These are phyloP conservation scores for Tiliqua scincoides DNA, from an alignment of 2,113 vertebrate species.

Conservation along the genomic window DNA sequence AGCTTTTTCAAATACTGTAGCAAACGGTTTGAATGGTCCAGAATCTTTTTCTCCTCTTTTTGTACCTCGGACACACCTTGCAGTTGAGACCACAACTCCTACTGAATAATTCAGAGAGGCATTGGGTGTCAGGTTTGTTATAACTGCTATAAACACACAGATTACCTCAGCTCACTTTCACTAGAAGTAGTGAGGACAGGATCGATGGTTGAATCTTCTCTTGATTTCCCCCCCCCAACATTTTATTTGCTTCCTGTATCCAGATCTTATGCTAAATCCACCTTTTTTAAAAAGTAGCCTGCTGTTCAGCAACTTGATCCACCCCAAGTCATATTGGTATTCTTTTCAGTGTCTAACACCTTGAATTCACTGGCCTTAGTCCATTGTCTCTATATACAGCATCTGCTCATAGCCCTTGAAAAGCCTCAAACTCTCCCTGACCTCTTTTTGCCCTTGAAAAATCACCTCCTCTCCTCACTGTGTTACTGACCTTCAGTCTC, in stretches of 20 bases:
- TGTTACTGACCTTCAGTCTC: background rate
- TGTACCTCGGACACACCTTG: conserved; percentile 51
- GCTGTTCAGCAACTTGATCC: conserved; percentile 4
- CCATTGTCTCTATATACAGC: conserved; percentile 6
- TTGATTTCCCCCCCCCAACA: background rate
- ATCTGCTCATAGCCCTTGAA: conserved; percentile 9
- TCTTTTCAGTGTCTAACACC: conserved; percentile 19
- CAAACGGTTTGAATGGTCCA: conserved; percentile 27
- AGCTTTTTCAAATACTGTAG: conserved; percentile 56
- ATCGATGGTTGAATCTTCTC: background rate
- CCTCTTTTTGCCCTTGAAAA: conserved; percentile 27
- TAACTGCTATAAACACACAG: conserved; percentile 64
- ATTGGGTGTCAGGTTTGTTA: conserved; percentile 60
- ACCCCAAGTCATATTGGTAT: background rate
- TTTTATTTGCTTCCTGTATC: background rate
- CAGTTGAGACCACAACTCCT: conserved; percentile 56
- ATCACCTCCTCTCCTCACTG: background rate
- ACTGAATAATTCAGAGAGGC: conserved; percentile 69
- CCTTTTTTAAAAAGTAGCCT: background rate
- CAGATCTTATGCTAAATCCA: background rate
- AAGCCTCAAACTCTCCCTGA: conserved; percentile 14
- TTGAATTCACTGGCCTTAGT: background rate
- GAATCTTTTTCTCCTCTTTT: conserved; percentile 51
- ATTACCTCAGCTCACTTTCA: conserved; percentile 45
- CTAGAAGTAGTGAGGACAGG: background rate